Conservation (phyloP, 2,113 vertebrate species). For the Balaeniceps rex region DNA sequence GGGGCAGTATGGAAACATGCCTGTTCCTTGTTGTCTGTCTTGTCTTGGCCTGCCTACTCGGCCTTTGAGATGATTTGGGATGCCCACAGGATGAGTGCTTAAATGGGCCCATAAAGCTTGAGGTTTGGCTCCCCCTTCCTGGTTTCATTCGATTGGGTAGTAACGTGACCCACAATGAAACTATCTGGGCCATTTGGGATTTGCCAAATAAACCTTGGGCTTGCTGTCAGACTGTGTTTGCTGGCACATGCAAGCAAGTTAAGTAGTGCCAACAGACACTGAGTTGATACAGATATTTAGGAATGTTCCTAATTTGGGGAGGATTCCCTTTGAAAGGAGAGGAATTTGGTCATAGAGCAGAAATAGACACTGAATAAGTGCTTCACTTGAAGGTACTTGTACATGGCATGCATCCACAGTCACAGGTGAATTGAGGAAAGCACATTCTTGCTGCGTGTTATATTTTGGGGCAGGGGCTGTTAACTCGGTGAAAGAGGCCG, state of each 20-base stretch:
- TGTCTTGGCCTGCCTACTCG: neutral
- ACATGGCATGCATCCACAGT: neutral
- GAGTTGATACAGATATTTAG: neutral
- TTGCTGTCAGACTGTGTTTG: slow-evolving; percentile 17
- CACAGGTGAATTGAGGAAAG: neutral
- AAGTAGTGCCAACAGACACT: neutral
- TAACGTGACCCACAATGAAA: slow-evolving; percentile 3
- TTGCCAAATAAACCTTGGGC: slow-evolving; percentile 22
- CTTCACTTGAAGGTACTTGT: neutral
- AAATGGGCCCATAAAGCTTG: slow-evolving; percentile 1
- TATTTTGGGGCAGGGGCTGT: neutral
- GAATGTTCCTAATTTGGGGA: neutral
- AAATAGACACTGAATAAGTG: neutral
- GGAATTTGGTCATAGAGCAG: neutral
- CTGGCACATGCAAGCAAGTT: neutral
- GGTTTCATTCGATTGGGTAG: neutral
- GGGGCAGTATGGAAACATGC: neutral
- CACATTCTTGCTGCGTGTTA: neutral
- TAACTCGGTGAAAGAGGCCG: neutral
- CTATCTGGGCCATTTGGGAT: neutral
- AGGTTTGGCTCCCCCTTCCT: slow-evolving; percentile 44
- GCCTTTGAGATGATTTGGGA: neutral
- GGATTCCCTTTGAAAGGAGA: neutral
- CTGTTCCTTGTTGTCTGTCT: neutral
- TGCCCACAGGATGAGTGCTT: neutral